Base-by-base conservation (phyloP, 2,888 invertebrate species). In the Torymus texanus region DNA sequence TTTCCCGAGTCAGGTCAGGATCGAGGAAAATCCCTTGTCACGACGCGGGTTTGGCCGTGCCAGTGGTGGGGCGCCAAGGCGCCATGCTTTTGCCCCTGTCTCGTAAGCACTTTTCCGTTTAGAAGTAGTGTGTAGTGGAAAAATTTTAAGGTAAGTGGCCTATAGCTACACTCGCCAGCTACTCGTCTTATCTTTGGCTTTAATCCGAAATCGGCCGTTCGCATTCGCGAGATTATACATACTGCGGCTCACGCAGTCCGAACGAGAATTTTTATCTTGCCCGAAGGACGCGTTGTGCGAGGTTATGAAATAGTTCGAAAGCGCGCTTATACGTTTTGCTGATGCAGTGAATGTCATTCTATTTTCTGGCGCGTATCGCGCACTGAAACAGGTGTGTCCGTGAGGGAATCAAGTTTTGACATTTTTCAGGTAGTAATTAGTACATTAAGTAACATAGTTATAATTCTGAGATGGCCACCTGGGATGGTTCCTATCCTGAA, bases 401-500 rank as follows among this genome's bases (percentile, higher is more conserved):
- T 41, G 41, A 41, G 41, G 41, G 41, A 41, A 41, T 41, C 41
- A 41, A 41, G 41, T 59, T 67, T 16, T 62, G 12, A n/a, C 4
- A 16, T 63, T 12, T 70, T 63, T 50, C 61, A 76, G 70, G 63
- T 63, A 65, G n/a, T n/a, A n/a, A 11, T 3, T 50, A n/a, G 51
- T 10, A 21, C 41, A 13, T 53, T 21, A 14, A 53, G 41, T 41
- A 41, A 8, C 41, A 5, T 67, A 50, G 14, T 51, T 13, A 24
- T 16, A 50, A 16, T 56, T 74, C 51, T 65, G 56, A 72, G 61
- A 90, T 90, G 90, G 90, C 90, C 76, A 88, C 88, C 71, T 90
- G 90, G 90, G 87, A 90, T 78, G 90, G 90, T 51, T 90, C 90
- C 2, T 88, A 87, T 75, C 84, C 84, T 50, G 86, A 84, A 16